Conservation (phyloP, 1,140 invertebrate species). For the Acromyrmex echinatior region DNA sequence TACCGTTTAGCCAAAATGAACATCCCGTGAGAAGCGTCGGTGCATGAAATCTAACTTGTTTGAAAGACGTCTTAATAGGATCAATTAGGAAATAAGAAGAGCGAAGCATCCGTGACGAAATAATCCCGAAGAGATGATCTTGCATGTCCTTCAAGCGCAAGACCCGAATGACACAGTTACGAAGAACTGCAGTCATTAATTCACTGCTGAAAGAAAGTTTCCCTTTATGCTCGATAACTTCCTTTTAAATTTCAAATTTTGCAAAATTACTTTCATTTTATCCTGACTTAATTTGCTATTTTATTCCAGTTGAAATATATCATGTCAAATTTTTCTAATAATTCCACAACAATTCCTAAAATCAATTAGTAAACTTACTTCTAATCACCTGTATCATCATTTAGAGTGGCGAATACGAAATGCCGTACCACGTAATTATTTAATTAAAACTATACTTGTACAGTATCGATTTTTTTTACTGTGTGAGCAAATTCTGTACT, state of each 20-base stretch:
- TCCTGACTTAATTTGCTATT: slow-evolving; percentile 20
- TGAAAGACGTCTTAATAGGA: slow-evolving; percentile 57
- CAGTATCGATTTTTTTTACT: too few species aligned
- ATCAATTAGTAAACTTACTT: neutral
- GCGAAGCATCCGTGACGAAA: slow-evolving; percentile 1
- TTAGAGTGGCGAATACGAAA: too few species aligned
- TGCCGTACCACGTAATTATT: too few species aligned
- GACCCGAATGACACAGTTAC: slow-evolving; percentile 1
- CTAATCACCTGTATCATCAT: neutral
- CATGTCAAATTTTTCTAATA: neutral
- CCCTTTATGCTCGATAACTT: slow-evolving; percentile 17
- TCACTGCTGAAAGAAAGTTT: neutral
- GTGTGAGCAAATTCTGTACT: too few species aligned
- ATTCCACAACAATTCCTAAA: slow-evolving; percentile 4
- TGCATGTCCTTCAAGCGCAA: slow-evolving; percentile 40
- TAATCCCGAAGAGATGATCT: slow-evolving; percentile 24
- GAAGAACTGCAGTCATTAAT: slow-evolving; percentile 24
- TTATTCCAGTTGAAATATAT: neutral
- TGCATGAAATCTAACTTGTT: slow-evolving; percentile 44
- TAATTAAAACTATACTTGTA: too few species aligned
- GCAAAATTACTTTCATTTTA: slow-evolving; percentile 9
- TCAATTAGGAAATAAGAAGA: slow-evolving; percentile 55
- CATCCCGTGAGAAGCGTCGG: neutral
- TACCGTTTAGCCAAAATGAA: slow-evolving; percentile 28
- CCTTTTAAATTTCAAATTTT: slow-evolving; percentile 54